Percentiles rank a stretch among this genome's conserved stretches.
These are phyloP conservation scores for Dromococcyx pavoninus DNA, from an alignment of 2,797 vertebrate genomes.

Conservation along the genomic window DNA sequence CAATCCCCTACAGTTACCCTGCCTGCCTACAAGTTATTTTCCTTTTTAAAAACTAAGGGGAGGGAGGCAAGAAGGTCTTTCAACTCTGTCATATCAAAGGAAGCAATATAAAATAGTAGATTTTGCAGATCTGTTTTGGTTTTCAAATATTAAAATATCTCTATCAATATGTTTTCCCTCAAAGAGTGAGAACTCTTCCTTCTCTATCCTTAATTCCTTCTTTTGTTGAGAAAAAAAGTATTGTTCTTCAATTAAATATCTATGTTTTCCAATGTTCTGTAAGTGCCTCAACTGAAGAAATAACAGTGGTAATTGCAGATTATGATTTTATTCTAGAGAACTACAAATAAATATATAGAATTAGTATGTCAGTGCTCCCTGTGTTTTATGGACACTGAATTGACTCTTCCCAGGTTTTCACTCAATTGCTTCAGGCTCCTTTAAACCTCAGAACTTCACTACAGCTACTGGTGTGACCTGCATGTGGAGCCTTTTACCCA, in stretches of 20 bases:
- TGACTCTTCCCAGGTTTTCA: not conserved
- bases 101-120: not conserved
- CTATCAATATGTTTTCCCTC: not conserved
- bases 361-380: not conserved
- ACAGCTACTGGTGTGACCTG: not conserved
- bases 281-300: not conserved
- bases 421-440: not conserved
- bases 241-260: not conserved
- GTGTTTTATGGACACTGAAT: not conserved
- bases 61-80: accelerated
- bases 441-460: not conserved
- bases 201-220: not conserved
- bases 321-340: not conserved
- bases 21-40: not conserved
- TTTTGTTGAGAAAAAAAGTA: not conserved
- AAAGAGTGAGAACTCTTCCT: not conserved
- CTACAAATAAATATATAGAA: not conserved
- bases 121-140: not conserved
- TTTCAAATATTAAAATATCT: not conserved
- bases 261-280: not conserved
- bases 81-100: not conserved
- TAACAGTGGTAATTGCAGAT: not conserved
- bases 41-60: not conserved
- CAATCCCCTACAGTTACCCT: too few species aligned
- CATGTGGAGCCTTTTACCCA: not conserved